A percentile compares a stretch with the other conserved stretches of the same genome.
Evolutionary conservation across 53 echinoderm and acorn worm genomes (phyloP).

Genomic region (Antedon mediterranea): DNA sequence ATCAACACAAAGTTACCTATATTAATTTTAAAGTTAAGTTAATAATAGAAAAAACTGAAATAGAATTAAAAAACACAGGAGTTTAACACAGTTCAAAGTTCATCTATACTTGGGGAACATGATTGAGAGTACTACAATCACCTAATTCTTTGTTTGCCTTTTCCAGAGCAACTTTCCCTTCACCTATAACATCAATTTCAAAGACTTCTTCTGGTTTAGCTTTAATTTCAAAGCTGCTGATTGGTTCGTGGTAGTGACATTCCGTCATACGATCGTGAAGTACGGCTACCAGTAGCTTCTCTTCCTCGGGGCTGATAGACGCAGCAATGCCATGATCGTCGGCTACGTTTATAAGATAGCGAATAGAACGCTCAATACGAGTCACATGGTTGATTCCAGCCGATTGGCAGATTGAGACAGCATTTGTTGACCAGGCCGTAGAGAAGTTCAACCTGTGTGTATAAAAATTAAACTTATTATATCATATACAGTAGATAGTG

Average conservation of each 20-base stretch:
- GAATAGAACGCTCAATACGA: too few relatives aligned
- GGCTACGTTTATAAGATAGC: constrained; percentile 34
- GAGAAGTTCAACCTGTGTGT: constrained; percentile 82
- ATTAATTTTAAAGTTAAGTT: too few relatives aligned
- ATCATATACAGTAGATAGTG: background rate
- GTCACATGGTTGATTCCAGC: constrained; percentile 56
- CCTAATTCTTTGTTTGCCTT: constrained; percentile 91
- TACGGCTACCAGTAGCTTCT: constrained; percentile 26
- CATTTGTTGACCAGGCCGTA: constrained; percentile 97
- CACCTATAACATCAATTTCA: constrained; percentile 62
- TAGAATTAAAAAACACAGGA: too few relatives aligned
- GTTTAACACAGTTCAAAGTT: too few relatives aligned
- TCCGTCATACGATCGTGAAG: constrained; percentile 96
- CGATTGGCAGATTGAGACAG: constrained; percentile 90
- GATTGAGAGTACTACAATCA: too few relatives aligned
- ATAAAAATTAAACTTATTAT: background rate
- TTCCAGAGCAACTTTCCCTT: constrained; percentile 53
- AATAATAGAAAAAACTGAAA: too few relatives aligned
- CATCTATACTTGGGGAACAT: too few relatives aligned
- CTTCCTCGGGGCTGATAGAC: constrained; percentile 23
- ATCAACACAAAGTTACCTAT: too few relatives aligned
- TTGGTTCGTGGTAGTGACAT: constrained; percentile 55
- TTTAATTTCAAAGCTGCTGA: constrained; percentile 57
- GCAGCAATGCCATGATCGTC: constrained; percentile 10
- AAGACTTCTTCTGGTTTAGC: constrained; percentile 64